Evolutionary conservation across 1,140 invertebrate species (phyloP).

Genomic region (Drosophila mayri): DNA sequence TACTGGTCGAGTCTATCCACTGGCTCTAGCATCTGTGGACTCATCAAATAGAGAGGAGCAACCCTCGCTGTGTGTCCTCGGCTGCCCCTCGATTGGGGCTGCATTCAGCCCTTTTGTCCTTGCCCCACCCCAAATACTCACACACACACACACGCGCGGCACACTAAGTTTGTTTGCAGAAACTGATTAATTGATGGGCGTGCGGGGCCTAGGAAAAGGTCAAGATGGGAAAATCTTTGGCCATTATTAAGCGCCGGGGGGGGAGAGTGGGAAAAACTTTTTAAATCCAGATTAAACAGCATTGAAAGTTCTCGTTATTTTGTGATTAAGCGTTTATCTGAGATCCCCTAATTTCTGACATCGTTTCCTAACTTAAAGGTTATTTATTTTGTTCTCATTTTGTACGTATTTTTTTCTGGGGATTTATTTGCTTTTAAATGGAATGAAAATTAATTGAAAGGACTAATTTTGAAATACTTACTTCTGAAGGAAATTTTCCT

Average conservation of each 20-base stretch:
- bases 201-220: conserved; percentile 9
- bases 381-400: neutral
- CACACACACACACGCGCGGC: conserved; percentile 13
- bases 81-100: conserved; percentile 9
- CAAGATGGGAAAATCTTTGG: conserved; percentile 17
- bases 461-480: neutral
- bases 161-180: conserved; percentile 41
- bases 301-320: conserved; percentile 3
- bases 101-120: conserved; percentile 30
- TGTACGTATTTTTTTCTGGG: neutral
- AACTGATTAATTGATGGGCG: conserved; percentile 61
- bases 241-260: neutral
- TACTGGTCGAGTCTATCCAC: conserved; percentile 7
- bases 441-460: neutral
- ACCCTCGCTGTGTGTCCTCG: conserved; percentile 12
- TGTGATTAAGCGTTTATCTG: conserved; percentile 8
- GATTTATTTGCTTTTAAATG: neutral
- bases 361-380: neutral
- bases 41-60: conserved; percentile 19
- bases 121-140: neutral
- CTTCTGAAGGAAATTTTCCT: too few species aligned
- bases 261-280: conserved; percentile 5
- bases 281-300: conserved; percentile 21
- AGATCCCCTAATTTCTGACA: neutral
- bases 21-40: conserved; percentile 10